Conservation (phyloP, 2,113 vertebrate genomes). For the Nerophis lumbriciformis region DNA sequence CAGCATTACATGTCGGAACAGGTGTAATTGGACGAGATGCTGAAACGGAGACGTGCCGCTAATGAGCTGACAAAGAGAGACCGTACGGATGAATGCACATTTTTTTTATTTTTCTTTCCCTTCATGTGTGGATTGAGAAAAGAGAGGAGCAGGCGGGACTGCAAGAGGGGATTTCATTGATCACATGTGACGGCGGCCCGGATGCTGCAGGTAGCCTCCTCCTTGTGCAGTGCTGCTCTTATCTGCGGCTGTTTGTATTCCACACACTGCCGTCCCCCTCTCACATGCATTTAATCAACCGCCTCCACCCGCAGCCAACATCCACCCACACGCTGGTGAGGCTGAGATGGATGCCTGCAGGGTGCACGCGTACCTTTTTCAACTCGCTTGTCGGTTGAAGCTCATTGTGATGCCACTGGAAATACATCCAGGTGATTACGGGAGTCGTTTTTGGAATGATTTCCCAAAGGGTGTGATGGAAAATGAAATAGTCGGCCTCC, state of each 20-base stretch:
- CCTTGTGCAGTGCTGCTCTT: constrained; percentile 16
- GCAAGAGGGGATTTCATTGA: constrained; percentile 50
- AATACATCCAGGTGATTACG: background rate
- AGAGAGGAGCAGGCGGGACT: constrained; percentile 20
- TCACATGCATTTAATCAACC: constrained; percentile 56
- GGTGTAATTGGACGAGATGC: constrained; percentile 44
- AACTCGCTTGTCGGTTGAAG: constrained; percentile 48
- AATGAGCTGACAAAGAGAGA: constrained; percentile 56
- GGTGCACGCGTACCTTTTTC: constrained; percentile 26
- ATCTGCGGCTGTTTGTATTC: constrained; percentile 32
- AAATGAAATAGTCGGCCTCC: no score
- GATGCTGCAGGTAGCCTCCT: constrained; percentile 21
- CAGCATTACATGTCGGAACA: constrained; percentile 32
- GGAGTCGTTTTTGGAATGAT: no score
- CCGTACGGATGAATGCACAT: constrained; percentile 39
- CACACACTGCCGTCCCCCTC: constrained; percentile 20
- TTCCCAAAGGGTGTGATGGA: no score
- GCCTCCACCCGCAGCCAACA: constrained; percentile 46
- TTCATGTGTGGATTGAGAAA: constrained; percentile 38
- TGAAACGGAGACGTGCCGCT: constrained; percentile 40
- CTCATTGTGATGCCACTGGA: constrained; percentile 42
- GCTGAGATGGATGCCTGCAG: constrained; percentile 53
- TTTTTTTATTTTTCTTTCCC: constrained; percentile 15
- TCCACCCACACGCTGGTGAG: constrained; percentile 48
- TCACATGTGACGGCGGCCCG: constrained; percentile 35